phyloP scores from a whole-genome alignment of 2,888 invertebrate genomes.

The Ferrisia virgata region DNA sequence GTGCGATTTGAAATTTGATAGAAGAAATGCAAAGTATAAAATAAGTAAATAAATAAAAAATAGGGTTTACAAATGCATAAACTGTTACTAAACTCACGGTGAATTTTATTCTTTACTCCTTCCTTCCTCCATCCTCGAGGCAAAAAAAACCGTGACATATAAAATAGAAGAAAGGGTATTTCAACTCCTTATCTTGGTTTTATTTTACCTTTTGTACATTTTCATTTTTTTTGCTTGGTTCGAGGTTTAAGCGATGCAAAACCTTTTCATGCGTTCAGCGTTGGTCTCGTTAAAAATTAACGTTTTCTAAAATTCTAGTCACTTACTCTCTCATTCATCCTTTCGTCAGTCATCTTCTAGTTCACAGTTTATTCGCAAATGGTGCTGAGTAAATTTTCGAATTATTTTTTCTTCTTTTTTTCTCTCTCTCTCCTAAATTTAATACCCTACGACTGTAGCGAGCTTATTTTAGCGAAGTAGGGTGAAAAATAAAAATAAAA shows the following conservation, averaged over 20 bases:
- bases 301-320: not conserved
- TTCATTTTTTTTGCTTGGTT: too few relatives aligned
- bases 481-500: not conserved
- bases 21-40: not conserved
- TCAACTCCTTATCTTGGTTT: not conserved
- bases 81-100: too few relatives aligned
- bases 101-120: too few relatives aligned
- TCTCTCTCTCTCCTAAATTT: too few relatives aligned
- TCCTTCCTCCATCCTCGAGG: too few relatives aligned
- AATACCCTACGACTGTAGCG: too few relatives aligned
- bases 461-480: too few relatives aligned
- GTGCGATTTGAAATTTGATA: not conserved
- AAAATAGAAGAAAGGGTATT: not conserved
- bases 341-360: not conserved
- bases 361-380: not conserved
- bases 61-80: too few relatives aligned
- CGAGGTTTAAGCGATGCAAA: too few relatives aligned
- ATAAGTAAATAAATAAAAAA: not conserved
- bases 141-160: not conserved
- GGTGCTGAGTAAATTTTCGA: not conserved
- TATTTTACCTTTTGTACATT: not conserved
- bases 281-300: conserved; percentile 1
- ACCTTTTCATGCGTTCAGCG: not conserved
- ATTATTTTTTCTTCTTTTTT: not conserved
- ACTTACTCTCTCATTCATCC: not conserved